Base-by-base conservation (phyloP, 2,888 invertebrate genomes). In the Macaria liturata region DNA sequence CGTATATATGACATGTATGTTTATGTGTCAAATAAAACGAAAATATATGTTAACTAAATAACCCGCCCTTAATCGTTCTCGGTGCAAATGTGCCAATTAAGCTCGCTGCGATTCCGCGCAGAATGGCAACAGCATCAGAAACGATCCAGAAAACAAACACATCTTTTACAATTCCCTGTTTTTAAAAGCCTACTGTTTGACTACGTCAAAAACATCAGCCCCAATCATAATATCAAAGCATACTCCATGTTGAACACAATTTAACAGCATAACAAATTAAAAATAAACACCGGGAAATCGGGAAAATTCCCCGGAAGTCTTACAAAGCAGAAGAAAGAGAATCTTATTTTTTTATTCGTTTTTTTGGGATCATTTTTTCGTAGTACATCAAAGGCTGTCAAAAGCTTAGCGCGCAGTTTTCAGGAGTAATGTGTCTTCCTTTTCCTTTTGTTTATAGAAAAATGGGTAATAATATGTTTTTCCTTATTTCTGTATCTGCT, bases 301-400 rank as follows among this genome's bases (percentile, higher is more conserved):
- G 49, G n/a, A 54, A 49, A 44, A 51, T 42, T 20, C 48, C 20
- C 55, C 3, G 57, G 61, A 54, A 55, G 51, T 51, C 51, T 44
- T n/a, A 52, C 52, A 32, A 55, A 59, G 61, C 55, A 59, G 53
- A 55, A 54, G 32, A 20, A 54, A 48, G 54, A 20, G 40, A 56
- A 62, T 51, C 51, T 59, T 62, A 54, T 51, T 62, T 61, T 62
- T 60, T 53, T 50, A 39, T 54, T 49, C 46, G 55, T 52, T 49
- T 43, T 44, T 57, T 54, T 58, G 39, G 53, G 47, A 32, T 59
- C 59, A 56, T 57, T 57, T 58, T 65, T 62, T 65, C 49, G 49
- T 58, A 46, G 66, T 66, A 68, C 65, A 66, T 68, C 68, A 68
- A 68, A 68, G 64, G 57, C 55, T 44, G 65, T 66, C 68, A 63